A percentile compares a stretch with the other conserved stretches of the same genome.
phyloP scores from a whole-genome alignment of 2,113 vertebrate genomes.

The Ctenodactylus gundi region DNA sequence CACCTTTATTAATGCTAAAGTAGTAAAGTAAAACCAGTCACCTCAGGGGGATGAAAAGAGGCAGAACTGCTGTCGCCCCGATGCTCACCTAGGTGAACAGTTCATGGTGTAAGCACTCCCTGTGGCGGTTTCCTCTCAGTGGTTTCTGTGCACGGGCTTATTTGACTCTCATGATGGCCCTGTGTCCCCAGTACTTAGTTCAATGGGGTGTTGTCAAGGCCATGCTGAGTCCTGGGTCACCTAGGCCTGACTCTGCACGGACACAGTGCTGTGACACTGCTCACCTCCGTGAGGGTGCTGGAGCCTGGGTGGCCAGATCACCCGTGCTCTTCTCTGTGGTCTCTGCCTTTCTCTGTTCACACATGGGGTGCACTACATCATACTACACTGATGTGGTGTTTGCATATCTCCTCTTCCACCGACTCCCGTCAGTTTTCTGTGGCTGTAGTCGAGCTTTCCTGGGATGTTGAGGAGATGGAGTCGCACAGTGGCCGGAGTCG shows the following conservation, averaged over 20 bases:
- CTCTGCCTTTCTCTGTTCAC: neutral
- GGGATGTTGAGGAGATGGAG: neutral
- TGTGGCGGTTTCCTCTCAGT: neutral
- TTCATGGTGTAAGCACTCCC: neutral
- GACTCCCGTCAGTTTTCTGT: neutral
- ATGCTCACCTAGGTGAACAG: neutral
- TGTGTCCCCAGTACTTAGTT: neutral
- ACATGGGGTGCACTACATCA: no score
- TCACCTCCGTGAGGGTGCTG: accelerated
- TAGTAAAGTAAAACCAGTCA: neutral
- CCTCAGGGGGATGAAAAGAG: no score
- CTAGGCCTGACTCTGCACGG: no score
- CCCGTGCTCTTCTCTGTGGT: neutral
- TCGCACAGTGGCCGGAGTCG: no score
- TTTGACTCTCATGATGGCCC: no score
- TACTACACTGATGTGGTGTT: accelerated
- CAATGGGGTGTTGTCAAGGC: accelerated
- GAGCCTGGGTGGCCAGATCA: neutral
- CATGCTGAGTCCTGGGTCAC: accelerated
- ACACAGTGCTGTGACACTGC: accelerated
- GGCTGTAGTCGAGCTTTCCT: neutral
- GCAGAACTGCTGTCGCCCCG: neutral
- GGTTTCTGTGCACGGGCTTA: accelerated
- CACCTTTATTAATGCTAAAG: accelerated
- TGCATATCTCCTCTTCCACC: accelerated